phyloP scores from a whole-genome alignment of 2,113 vertebrate species.

The Gila orcuttii region DNA sequence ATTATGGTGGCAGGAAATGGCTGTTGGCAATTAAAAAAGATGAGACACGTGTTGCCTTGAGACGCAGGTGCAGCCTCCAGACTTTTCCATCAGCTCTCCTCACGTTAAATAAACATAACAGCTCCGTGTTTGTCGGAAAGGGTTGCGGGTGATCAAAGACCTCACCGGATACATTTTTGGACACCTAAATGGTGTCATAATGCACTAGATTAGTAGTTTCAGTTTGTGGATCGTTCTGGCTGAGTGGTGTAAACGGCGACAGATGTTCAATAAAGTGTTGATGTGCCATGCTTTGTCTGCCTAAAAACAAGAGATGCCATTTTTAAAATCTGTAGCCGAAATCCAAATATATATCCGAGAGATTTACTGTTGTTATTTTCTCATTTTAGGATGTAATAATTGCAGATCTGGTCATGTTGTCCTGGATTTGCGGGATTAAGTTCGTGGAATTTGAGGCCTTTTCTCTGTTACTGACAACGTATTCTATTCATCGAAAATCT shows the following conservation, averaged over 20 bases:
- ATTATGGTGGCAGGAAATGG: conserved; percentile 44
- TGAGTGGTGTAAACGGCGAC: not conserved
- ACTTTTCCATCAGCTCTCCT: conserved; percentile 3
- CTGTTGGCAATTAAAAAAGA: conserved; percentile 46
- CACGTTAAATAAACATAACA: not conserved
- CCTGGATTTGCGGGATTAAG: not conserved
- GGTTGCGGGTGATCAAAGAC: conserved; percentile 31
- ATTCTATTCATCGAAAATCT: not conserved
- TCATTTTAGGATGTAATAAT: not conserved
- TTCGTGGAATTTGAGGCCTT: not conserved
- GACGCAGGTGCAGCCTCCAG: conserved; percentile 26
- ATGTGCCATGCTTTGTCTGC: conserved; percentile 21
- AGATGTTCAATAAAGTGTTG: conserved; percentile 14
- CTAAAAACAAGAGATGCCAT: not conserved
- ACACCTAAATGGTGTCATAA: conserved; percentile 17
- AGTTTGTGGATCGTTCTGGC: not conserved
- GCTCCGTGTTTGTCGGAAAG: not conserved
- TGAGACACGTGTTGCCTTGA: conserved; percentile 22
- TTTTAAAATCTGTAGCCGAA: not conserved
- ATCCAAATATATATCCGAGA: not conserved
- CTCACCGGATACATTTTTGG: conserved; percentile 1
- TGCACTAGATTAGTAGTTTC: conserved; percentile 17
- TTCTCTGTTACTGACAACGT: not conserved
- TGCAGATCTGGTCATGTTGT: not conserved
- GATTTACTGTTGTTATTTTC: not conserved